These are phyloP conservation scores for Zaprionus obscuricornis DNA, from an alignment of 2,888 invertebrate genomes.

Conservation along the genomic window DNA sequence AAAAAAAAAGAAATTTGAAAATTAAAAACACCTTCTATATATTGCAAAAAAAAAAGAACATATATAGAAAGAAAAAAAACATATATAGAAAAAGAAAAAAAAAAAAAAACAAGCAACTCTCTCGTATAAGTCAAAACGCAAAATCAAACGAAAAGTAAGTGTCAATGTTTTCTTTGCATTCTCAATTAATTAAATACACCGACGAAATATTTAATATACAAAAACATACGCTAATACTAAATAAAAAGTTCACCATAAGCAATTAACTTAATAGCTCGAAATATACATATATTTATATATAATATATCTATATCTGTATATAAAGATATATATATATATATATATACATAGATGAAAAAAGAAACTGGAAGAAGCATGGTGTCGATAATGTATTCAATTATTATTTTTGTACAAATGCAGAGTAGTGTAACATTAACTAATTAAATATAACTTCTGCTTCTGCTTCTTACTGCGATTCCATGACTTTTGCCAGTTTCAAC, in stretches of 20 bases:
- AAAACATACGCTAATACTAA: neutral
- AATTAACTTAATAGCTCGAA: too few relatives aligned
- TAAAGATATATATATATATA: too few relatives aligned
- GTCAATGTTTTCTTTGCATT: slow-evolving; percentile 65
- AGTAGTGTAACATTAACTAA: too few relatives aligned
- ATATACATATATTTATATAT: slow-evolving; percentile 16
- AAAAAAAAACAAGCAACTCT: slow-evolving; percentile 39
- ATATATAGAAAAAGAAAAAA: slow-evolving; percentile 41
- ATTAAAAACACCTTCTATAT: slow-evolving; percentile 52
- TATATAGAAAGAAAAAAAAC: slow-evolving; percentile 39
- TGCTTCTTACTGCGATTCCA: too few relatives aligned
- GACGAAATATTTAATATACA: slow-evolving; percentile 16
- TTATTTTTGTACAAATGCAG: too few relatives aligned
- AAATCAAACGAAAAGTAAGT: slow-evolving; percentile 75
- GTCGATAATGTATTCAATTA: too few relatives aligned
- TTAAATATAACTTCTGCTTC: too few relatives aligned
- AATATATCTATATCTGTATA: too few relatives aligned
- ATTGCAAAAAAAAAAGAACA: slow-evolving; percentile 43
- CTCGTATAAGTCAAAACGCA: slow-evolving; percentile 65
- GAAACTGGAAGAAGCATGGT: too few relatives aligned
- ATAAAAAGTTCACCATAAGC: too few relatives aligned
- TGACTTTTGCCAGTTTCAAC: too few relatives aligned
- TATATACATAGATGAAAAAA: too few relatives aligned
- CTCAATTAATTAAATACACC: slow-evolving; percentile 52
- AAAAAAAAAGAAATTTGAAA: slow-evolving; percentile 41